Evolutionary conservation across 1,140 invertebrate genomes (phyloP), one percentile per base, ranked within the genome.

Genomic region (Planococcus citri): DNA sequence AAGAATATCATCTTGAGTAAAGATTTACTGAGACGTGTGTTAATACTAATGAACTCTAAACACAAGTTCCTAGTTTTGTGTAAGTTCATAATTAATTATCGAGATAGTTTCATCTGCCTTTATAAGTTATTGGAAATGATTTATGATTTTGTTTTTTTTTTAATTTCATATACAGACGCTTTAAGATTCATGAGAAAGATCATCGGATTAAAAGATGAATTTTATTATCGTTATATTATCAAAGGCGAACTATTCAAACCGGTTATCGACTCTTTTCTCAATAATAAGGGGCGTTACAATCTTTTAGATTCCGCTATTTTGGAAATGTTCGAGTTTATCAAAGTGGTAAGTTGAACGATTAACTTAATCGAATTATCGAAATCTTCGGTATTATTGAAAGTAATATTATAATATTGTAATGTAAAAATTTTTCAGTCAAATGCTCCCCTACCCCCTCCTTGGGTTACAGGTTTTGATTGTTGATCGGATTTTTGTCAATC

Each of bases 241-340:
- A 96, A 96, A 78, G 92, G 93, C 51, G 94, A 95, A 80, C 81
- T 98, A 24, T 95, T 99, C 81, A 88, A 90, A 72, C 95, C 94
- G 60, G 92, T 99, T 71, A 90, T 99, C 72, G 94, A 98, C 79
- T 92, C 95, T 71, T 97, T 99, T 78, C 86, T 93, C 76, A 86
- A 88, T 74, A 99, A 99, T 81, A 96, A 97, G 78, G 92, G 94
- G 73, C 87, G 93, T 77, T 99, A 99, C 79, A 99, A 99, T 82
- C 86, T 99, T 69, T 81, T 99, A 70, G 97, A 99, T 80, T 99
- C 97, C 17, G 96, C 97, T 71, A 95, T 99, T 77, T 85, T 99
- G 77, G 97, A 99, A 83, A 87, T 99, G 81, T 99, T 99, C 83
- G 97, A 99, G 81, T 99, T 96, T 81, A 97, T 99, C 70, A 94